A percentile compares a stretch with the other conserved stretches of the same genome.
phyloP scores from a whole-genome alignment of 2,888 invertebrate genomes.

The Perithous albicinctus region DNA sequence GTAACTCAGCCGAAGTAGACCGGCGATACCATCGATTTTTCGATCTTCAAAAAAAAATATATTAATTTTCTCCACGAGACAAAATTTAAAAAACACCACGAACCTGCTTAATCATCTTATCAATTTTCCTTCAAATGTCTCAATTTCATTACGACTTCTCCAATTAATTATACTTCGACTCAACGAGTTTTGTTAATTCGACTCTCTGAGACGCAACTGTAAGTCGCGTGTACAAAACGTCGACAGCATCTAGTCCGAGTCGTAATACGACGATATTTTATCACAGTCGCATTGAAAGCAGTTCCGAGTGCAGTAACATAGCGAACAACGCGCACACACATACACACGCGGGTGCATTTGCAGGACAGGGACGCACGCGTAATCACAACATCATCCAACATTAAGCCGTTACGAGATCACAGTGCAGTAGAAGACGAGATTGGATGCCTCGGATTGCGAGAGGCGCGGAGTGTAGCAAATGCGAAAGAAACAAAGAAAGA shows the following conservation, averaged over 20 bases:
- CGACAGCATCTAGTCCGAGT: conserved; percentile 36
- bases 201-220: not conserved
- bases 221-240: conserved; percentile 15
- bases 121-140: too few species aligned
- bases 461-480: conserved; percentile 33
- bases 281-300: conserved; percentile 32
- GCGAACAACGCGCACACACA: conserved; percentile 19
- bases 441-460: conserved; percentile 33
- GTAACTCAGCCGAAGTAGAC: too few species aligned
- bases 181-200: not conserved
- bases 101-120: too few species aligned
- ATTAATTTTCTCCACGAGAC: too few species aligned
- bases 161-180: not conserved
- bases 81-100: too few species aligned
- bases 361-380: conserved; percentile 55
- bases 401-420: conserved; percentile 73
- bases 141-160: too few species aligned
- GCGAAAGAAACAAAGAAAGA: conserved; percentile 47
- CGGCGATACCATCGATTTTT: too few species aligned
- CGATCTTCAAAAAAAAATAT: too few species aligned
- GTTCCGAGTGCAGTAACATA: conserved; percentile 28
- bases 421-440: conserved; percentile 47
- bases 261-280: conserved; percentile 54
- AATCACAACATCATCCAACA: conserved; percentile 73
- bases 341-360: conserved; percentile 20